Percentiles rank a stretch among this genome's conserved stretches.
phyloP scores from a whole-genome alignment of 2,888 invertebrate species.

The Philereme vetulata region DNA sequence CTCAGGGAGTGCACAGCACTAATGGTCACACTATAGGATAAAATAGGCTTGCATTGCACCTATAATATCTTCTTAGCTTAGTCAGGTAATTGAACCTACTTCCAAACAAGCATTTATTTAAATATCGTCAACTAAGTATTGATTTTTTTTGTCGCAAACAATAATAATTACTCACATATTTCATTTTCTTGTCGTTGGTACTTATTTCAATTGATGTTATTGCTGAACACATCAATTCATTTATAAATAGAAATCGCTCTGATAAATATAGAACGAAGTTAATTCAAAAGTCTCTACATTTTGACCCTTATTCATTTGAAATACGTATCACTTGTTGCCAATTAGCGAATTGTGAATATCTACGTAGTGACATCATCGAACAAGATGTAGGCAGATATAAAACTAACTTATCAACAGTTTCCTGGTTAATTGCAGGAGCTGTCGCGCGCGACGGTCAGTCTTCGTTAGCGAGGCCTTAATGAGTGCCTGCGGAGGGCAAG shows the following conservation, averaged over 20 bases:
- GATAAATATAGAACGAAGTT: constrained; percentile 10
- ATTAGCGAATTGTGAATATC: constrained; percentile 40
- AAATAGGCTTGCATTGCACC: too few species aligned
- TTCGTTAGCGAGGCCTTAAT: constrained; percentile 33
- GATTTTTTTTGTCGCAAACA: too few species aligned
- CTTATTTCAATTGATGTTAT: constrained; percentile 7
- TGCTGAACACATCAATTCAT: constrained; percentile 13
- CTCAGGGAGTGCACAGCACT: too few species aligned
- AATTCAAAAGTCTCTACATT: background rate
- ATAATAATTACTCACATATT: too few species aligned
- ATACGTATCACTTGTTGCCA: constrained; percentile 21
- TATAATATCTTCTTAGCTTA: too few species aligned
- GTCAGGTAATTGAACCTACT: too few species aligned
- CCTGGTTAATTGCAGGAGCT: constrained; percentile 31
- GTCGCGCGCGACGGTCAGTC: constrained; percentile 20
- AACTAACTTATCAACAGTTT: constrained; percentile 26
- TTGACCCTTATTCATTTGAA: constrained; percentile 14
- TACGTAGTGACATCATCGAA: constrained; percentile 45
- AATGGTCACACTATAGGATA: too few species aligned
- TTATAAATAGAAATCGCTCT: constrained; percentile 34
- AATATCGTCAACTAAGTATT: too few species aligned
- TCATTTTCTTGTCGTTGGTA: too few species aligned
- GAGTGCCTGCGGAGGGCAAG: constrained; percentile 27
- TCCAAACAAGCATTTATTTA: too few species aligned
- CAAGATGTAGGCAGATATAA: constrained; percentile 39